These are phyloP conservation scores for Drosophila gaucha DNA, from an alignment of 2,888 invertebrate species.

Conservation along the genomic window DNA sequence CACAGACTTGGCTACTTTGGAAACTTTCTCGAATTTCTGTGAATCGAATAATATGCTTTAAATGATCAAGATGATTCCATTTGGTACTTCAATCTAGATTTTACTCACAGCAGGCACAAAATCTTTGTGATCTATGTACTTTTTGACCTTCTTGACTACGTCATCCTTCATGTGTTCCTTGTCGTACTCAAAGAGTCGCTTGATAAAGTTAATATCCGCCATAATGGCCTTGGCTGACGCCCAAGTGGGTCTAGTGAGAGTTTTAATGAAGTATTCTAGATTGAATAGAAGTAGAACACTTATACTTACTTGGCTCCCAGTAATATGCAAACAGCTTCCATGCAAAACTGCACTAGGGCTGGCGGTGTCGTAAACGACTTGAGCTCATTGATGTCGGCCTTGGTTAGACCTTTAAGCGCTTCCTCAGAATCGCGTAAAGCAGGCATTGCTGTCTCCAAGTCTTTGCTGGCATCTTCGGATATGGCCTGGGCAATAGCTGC, in stretches of 20 bases:
- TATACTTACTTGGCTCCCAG: conserved; percentile 90
- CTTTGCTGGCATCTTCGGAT: conserved; percentile 95
- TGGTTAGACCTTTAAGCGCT: conserved; percentile 93
- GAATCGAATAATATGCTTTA: background rate
- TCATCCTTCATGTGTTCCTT: conserved; percentile 94
- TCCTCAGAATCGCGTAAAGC: conserved; percentile 93
- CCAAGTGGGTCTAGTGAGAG: conserved; percentile 93
- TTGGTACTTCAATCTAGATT: background rate
- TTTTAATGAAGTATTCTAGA: no score
- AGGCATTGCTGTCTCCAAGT: conserved; percentile 94
- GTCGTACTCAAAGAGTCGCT: conserved; percentile 92
- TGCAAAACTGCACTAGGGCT: conserved; percentile 92
- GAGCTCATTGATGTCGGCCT: conserved; percentile 95
- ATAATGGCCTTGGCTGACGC: conserved; percentile 91
- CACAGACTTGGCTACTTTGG: conserved; percentile 94
- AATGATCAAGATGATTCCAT: background rate
- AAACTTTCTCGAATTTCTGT: conserved; percentile 91
- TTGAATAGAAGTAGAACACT: no score
- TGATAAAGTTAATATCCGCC: conserved; percentile 93
- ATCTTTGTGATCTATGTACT: conserved; percentile 93
- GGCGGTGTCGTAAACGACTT: conserved; percentile 96
- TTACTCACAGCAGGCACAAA: conserved; percentile 90
- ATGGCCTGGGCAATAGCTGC: conserved; percentile 93
- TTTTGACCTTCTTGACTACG: conserved; percentile 91
- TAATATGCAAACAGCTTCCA: conserved; percentile 96